Evolutionary conservation across 2,888 invertebrate species (phyloP).

Genomic region (Troides oblongomaculatus): DNA sequence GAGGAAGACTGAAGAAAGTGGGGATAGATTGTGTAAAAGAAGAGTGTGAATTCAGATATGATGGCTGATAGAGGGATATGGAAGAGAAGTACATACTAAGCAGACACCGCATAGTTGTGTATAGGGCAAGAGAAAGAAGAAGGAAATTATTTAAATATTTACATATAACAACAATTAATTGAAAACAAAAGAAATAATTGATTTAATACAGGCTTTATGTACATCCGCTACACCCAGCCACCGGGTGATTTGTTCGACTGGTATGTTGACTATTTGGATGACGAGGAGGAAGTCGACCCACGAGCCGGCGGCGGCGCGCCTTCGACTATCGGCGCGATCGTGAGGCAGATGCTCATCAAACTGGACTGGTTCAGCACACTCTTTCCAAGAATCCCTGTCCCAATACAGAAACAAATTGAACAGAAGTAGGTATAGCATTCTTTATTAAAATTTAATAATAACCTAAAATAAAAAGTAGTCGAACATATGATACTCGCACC

Average conservation of each 20-base stretch:
- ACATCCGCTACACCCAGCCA: conserved; percentile 96
- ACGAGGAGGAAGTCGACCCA: conserved; percentile 98
- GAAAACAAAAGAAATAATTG: background rate
- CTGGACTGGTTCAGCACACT: conserved; percentile 99
- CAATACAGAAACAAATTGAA: conserved; percentile 96
- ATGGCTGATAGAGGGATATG: no score
- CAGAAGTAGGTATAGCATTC: conserved; percentile 75
- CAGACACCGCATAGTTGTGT: no score
- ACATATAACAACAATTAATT: no score
- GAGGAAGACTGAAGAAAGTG: no score
- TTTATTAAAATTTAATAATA: background rate
- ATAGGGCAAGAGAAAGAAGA: no score
- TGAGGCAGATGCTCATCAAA: conserved; percentile 95
- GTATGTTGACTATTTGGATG: conserved; percentile 97
- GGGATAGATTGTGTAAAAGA: no score
- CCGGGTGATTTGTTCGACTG: conserved; percentile 97
- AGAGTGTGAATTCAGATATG: no score
- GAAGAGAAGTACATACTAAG: no score
- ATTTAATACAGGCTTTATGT: conserved; percentile 82
- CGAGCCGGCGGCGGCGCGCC: conserved; percentile 97
- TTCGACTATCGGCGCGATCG: conserved; percentile 95
- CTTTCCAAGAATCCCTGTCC: conserved; percentile 99
- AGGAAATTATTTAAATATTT: no score
- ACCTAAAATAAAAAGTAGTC: background rate
- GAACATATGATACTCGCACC: background rate